Conservation (phyloP, 2,113 vertebrate species). For the Lepus europaeus region DNA sequence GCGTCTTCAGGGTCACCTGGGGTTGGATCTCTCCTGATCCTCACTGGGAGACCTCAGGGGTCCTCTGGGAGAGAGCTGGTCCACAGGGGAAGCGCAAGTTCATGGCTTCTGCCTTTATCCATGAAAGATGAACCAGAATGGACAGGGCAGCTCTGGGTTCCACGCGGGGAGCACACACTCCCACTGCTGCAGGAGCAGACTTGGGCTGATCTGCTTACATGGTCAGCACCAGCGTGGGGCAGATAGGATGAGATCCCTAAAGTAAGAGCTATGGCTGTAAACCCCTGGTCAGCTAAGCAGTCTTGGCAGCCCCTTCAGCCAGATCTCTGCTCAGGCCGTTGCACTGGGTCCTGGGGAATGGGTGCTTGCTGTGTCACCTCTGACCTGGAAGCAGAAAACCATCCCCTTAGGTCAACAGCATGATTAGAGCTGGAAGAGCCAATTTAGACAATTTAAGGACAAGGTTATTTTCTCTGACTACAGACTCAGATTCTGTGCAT, state of each 20-base stretch:
- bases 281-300: not conserved
- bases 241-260: constrained; percentile 26
- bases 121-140: constrained; percentile 35
- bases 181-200: not conserved
- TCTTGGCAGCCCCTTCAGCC: not conserved
- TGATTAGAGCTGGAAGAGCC: constrained; percentile 38
- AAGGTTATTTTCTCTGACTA: constrained; percentile 72
- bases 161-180: not conserved
- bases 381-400: constrained; percentile 39
- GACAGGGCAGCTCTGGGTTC: not conserved
- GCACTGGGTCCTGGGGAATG: not conserved
- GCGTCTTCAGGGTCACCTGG: constrained; percentile 57
- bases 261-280: not conserved
- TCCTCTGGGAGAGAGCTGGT: not conserved
- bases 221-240: not conserved
- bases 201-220: constrained; percentile 11
- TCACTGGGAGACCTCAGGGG: not conserved
- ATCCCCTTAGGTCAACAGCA: not conserved
- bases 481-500: constrained; percentile 59
- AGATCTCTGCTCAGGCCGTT: not conserved
- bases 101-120: constrained; percentile 65
- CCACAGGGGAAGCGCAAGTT: constrained; percentile 30
- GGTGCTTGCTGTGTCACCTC: not conserved
- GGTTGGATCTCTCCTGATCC: constrained; percentile 38
- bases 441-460: constrained; percentile 62